Conservation (phyloP, 2,888 invertebrate species). For the Vanessa cardui region DNA sequence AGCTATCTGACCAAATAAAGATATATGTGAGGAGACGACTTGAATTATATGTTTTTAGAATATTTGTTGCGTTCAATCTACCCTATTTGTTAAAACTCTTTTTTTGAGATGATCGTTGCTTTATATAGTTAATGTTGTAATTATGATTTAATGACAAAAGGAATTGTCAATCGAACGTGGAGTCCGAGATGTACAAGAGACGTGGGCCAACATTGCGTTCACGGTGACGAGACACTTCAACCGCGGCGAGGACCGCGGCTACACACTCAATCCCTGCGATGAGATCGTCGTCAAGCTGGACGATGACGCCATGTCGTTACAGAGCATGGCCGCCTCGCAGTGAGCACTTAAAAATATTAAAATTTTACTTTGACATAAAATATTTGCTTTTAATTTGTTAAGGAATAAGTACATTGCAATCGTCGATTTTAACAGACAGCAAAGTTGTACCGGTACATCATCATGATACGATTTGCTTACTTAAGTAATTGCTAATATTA, state of each 20-base stretch:
- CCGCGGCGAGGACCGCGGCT: slow-evolving; percentile 90
- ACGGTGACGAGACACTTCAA: slow-evolving; percentile 86
- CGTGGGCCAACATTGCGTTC: slow-evolving; percentile 86
- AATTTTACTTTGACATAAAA: too few relatives aligned
- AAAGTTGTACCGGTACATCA: too few relatives aligned
- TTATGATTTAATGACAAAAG: slow-evolving; percentile 44
- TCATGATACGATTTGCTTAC: too few relatives aligned
- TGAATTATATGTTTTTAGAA: too few relatives aligned
- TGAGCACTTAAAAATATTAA: slow-evolving; percentile 54
- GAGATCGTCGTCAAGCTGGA: slow-evolving; percentile 92
- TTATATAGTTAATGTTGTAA: background rate
- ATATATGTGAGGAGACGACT: too few relatives aligned
- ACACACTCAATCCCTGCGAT: slow-evolving; percentile 90
- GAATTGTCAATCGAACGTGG: slow-evolving; percentile 95
- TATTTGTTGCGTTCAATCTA: too few relatives aligned
- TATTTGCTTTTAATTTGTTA: too few relatives aligned
- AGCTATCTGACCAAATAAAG: too few relatives aligned
- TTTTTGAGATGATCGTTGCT: background rate
- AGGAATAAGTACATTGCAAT: too few relatives aligned
- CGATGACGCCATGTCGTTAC: slow-evolving; percentile 94
- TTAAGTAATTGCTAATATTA: too few relatives aligned
- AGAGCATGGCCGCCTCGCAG: slow-evolving; percentile 95
- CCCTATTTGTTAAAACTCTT: too few relatives aligned
- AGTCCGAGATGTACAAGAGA: slow-evolving; percentile 90
- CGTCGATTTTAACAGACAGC: too few relatives aligned